Evolutionary conservation across 2,888 invertebrate species (phyloP).

Genomic region (Nasonia oneida): DNA sequence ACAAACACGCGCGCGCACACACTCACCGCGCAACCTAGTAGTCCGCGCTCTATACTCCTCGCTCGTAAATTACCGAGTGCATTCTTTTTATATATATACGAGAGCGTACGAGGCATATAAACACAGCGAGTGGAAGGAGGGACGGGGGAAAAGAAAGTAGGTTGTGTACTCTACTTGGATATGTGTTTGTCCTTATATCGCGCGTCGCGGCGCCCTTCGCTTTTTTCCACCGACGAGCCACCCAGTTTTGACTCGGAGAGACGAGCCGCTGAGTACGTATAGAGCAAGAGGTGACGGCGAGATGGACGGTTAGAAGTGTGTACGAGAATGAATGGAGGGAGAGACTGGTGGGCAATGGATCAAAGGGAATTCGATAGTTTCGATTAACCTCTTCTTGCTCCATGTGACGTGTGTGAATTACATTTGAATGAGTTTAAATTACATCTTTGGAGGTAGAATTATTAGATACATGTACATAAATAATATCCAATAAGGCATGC

Average conservation of each 20-base stretch:
- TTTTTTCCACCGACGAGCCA: no score
- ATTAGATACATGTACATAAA: no score
- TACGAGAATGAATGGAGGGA: neutral
- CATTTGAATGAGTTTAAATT: neutral
- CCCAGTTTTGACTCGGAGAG: neutral
- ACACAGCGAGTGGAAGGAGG: slow-evolving; percentile 4
- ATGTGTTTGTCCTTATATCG: slow-evolving; percentile 62
- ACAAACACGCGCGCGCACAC: neutral
- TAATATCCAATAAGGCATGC: no score
- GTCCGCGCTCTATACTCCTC: neutral
- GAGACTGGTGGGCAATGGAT: neutral
- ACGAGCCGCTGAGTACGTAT: neutral
- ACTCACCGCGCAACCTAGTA: neutral
- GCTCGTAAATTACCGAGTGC: slow-evolving; percentile 55
- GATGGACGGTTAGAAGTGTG: neutral
- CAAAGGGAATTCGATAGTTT: slow-evolving; percentile 8
- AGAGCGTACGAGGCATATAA: slow-evolving; percentile 20
- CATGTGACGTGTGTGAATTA: no score
- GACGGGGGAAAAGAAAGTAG: slow-evolving; percentile 63
- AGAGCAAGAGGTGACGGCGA: neutral
- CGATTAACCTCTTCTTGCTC: neutral
- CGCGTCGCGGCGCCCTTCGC: slow-evolving; percentile 12
- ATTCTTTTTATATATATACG: slow-evolving; percentile 49
- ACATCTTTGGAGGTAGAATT: no score
- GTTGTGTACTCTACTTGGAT: slow-evolving; percentile 64